These are phyloP conservation scores for Capromys pilorides DNA, from an alignment of 2,797 vertebrate species.

Conservation along the genomic window DNA sequence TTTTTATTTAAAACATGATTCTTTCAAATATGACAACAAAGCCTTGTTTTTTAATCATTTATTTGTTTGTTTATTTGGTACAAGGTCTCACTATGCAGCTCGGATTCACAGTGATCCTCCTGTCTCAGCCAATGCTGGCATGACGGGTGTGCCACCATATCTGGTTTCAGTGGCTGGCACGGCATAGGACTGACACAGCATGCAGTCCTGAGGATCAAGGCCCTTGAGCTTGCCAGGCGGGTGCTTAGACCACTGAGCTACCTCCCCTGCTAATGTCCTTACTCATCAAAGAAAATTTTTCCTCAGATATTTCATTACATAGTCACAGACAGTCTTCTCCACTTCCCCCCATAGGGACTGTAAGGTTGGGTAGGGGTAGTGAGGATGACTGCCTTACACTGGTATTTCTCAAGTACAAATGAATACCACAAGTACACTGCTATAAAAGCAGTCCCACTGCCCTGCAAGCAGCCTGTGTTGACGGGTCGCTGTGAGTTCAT, in stretches of 20 bases:
- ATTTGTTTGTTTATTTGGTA: too few relatives aligned
- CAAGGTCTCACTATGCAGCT: too few relatives aligned
- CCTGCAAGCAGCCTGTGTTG: not conserved
- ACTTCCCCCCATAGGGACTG: not conserved
- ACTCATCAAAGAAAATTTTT: conserved; percentile 31
- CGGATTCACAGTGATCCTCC: too few relatives aligned
- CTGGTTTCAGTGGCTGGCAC: too few relatives aligned
- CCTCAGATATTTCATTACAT: not conserved
- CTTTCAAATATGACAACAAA: conserved; percentile 40
- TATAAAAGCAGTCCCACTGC: not conserved
- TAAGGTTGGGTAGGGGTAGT: not conserved
- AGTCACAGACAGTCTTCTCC: not conserved
- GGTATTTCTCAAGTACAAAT: not conserved
- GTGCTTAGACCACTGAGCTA: too few relatives aligned
- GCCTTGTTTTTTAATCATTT: not conserved
- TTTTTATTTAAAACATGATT: conserved; percentile 34
- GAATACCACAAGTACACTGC: not conserved
- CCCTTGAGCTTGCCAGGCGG: too few relatives aligned
- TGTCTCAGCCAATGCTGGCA: too few relatives aligned
- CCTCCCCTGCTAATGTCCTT: not conserved
- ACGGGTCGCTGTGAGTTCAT: not conserved
- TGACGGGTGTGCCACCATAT: too few relatives aligned
- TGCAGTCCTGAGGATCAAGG: too few relatives aligned
- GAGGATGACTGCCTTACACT: not conserved
- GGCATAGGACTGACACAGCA: too few relatives aligned